phyloP scores from a whole-genome alignment of 2,888 invertebrate species.

The Temnothorax ravouxi region DNA sequence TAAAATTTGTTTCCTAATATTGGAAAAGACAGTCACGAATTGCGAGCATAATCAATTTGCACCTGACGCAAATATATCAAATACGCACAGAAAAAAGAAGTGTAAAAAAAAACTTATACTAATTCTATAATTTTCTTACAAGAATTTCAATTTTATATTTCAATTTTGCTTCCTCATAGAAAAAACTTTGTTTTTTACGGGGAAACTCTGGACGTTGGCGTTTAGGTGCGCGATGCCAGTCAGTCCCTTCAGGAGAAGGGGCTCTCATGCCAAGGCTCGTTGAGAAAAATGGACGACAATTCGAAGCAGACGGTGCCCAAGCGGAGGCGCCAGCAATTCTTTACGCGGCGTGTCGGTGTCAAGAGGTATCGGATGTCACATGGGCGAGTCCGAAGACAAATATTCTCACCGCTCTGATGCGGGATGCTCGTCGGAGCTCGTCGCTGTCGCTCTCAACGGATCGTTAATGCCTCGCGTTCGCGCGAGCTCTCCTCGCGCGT shows the following conservation, averaged over 20 bases:
- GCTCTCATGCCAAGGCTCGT: slow-evolving; percentile 46
- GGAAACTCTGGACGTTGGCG: slow-evolving; percentile 49
- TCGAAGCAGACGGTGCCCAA: slow-evolving; percentile 62
- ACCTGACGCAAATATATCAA: not conserved
- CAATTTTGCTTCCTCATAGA: no score
- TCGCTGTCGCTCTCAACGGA: slow-evolving; percentile 79
- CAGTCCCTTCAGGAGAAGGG: slow-evolving; percentile 44
- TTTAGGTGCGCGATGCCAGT: slow-evolving; percentile 55
- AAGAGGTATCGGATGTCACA: slow-evolving; percentile 82
- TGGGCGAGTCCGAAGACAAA: slow-evolving; percentile 81
- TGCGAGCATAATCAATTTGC: not conserved
- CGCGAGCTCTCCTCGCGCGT: slow-evolving; percentile 42
- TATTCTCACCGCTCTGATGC: slow-evolving; percentile 70
- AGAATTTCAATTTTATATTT: no score
- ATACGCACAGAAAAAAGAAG: not conserved
- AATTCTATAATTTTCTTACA: no score
- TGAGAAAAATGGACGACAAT: slow-evolving; percentile 71
- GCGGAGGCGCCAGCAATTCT: slow-evolving; percentile 69
- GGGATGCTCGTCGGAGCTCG: slow-evolving; percentile 65
- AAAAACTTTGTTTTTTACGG: no score
- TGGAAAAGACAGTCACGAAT: not conserved
- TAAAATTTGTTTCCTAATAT: not conserved
- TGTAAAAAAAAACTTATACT: no score
- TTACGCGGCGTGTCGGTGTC: slow-evolving; percentile 74
- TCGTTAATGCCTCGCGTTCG: slow-evolving; percentile 76